Conservation (phyloP, 2,113 vertebrate species). For the Periophthalmodon schlosseri region DNA sequence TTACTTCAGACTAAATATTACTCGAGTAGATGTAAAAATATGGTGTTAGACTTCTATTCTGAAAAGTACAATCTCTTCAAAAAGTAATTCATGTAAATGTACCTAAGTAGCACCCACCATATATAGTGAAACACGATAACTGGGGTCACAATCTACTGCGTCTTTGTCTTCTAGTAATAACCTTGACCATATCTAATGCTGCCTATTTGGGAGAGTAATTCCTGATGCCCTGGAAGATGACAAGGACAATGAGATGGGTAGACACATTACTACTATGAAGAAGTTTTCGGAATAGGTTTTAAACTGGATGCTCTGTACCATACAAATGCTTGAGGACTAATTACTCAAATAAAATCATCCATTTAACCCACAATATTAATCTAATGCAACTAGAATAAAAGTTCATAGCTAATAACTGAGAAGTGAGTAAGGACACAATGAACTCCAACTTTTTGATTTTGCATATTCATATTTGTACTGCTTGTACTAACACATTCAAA, state of each 20-base stretch:
- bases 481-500: no score
- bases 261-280: neutral
- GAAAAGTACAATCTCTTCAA: no score
- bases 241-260: neutral
- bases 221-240: neutral
- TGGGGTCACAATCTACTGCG: slow-evolving; percentile 13
- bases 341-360: no score
- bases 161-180: slow-evolving; percentile 23
- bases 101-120: neutral
- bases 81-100: no score
- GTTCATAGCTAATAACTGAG: no score
- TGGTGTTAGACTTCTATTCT: no score
- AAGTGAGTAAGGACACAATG: neutral
- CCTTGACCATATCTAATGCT: slow-evolving; percentile 31
- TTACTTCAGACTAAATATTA: no score
- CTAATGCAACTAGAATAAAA: no score
- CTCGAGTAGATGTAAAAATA: no score
- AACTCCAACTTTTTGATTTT: neutral
- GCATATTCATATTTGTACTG: no score
- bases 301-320: neutral
- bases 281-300: neutral
- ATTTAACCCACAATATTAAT: no score
- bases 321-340: no score
- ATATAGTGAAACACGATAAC: slow-evolving; percentile 29
- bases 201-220: slow-evolving; percentile 13